These are phyloP conservation scores for Morphnarchus princeps DNA, from an alignment of 2,113 vertebrate genomes.

Conservation along the genomic window DNA sequence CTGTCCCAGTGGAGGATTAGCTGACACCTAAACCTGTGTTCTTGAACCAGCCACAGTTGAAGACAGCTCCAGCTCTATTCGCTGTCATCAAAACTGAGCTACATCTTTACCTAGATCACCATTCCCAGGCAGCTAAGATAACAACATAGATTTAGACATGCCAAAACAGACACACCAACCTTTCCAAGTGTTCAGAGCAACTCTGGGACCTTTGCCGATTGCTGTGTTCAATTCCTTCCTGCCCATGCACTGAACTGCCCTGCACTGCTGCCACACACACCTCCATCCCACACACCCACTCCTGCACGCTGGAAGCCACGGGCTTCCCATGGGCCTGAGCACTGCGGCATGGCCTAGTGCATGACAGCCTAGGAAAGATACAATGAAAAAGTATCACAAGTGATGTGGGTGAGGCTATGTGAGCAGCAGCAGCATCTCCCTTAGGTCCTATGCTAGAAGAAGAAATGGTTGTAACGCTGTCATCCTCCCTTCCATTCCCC, in stretches of 20 bases:
- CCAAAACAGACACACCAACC: not conserved
- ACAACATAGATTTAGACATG: not conserved
- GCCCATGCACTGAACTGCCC: not conserved
- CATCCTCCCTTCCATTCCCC: not conserved
- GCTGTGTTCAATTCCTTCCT: not conserved
- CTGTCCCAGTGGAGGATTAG: not conserved
- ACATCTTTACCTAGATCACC: not conserved
- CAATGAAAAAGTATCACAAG: not conserved
- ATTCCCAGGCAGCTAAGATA: not conserved
- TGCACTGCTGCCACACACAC: not conserved
- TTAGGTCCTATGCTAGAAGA: not conserved
- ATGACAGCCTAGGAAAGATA: fast-evolving
- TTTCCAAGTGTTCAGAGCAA: not conserved
- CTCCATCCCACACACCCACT: not conserved
- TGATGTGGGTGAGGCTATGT: not conserved
- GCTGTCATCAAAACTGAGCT: not conserved
- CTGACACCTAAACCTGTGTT: not conserved
- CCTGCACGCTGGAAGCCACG: too few species aligned
- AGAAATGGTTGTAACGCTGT: not conserved
- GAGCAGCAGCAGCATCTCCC: not conserved
- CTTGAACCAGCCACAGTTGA: not conserved
- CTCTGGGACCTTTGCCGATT: not conserved
- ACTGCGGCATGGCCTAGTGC: not conserved
- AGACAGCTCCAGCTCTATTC: not conserved
- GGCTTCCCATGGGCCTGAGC: not conserved